Base-by-base conservation (phyloP, 2,797 vertebrate species). In the Cossypha caffra region DNA sequence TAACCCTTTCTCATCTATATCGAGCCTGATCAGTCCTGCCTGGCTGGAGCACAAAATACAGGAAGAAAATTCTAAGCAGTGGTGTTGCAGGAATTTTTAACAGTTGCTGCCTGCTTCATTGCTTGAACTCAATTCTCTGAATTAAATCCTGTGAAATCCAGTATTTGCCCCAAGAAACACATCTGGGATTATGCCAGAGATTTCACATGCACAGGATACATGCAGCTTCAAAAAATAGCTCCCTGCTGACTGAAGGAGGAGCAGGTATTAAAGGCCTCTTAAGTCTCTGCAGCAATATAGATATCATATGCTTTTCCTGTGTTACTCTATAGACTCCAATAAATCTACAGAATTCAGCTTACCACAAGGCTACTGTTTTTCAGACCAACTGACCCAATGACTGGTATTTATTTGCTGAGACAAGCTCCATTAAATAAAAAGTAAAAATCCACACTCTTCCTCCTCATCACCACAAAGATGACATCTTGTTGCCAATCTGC, bases 301-400 rank as follows among this genome's bases (percentile, higher is more conserved):
- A 87, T 86, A 92, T 92, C 50, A 81, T 81, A 82, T 71, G 25
- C 40, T 55, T 92, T 72, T 86, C 86, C 57, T 45, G 43, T 82
- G 84, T 86, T 93, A 77, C 75, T 64, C 86, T 88, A 31, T n/a
- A 94, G 78, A 62, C 68, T 74, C 87, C 81, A 93, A 78, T 92
- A 92, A 94, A 91, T 78, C 74, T 78, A 84, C 13, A 88, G 51
- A 93, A 91, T 50, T 80, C 78, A 83, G 24, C 29, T 96, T 83
- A 93, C 90, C 93, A 89, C 83, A 96, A 90, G 35, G 80, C 95
- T 96, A 94, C 95, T 83, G 87, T 81, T 96, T 80, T 90, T 77
- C 90, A 94, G 64, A 51, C 47, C 0, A 0, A 84, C n/a, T 88
- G 91, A 93, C 86, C 80, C 71, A 90, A 7, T 11, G 58, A 77